Conservation (phyloP, 2,797 vertebrate genomes). For the Aselliscus stoliczkanus region DNA sequence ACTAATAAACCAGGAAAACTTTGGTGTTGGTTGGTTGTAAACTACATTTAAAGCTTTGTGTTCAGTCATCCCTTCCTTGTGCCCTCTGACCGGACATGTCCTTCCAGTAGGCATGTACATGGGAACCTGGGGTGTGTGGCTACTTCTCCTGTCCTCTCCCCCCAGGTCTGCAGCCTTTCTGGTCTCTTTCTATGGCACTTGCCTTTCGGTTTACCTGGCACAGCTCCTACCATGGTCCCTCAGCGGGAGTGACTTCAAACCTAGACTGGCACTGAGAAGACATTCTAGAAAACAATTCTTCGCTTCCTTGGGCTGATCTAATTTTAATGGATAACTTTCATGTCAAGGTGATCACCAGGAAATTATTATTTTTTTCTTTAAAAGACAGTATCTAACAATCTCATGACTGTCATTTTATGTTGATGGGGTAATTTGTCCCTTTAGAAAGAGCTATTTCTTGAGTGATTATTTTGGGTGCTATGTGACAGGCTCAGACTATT, state of each 20-base stretch:
- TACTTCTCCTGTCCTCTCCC: not conserved
- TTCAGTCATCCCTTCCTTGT: not conserved
- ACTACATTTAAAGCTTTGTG: not conserved
- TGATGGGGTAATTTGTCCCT: conserved; percentile 69
- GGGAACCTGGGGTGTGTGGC: not conserved
- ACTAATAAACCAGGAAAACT: not conserved
- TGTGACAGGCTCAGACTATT: conserved; percentile 68
- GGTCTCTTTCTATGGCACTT: not conserved
- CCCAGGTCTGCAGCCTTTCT: not conserved
- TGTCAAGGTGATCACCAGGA: conserved; percentile 42
- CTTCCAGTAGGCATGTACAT: not conserved
- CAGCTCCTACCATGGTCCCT: not conserved
- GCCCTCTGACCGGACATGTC: not conserved
- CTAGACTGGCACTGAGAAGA: conserved; percentile 2
- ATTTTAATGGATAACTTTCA: conserved; percentile 69
- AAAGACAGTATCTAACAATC: conserved; percentile 33
- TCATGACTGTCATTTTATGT: conserved; percentile 56
- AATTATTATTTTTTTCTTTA: not conserved
- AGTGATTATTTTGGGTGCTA: conserved; percentile 59
- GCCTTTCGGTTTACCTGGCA: not conserved
- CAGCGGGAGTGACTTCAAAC: not conserved
- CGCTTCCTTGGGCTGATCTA: not conserved
- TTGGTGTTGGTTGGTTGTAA: not conserved
- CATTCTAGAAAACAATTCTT: conserved; percentile 39
- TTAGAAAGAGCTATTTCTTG: conserved; percentile 61